phyloP scores from a whole-genome alignment of 1,140 invertebrate genomes.

The Drosophila gunungcola region DNA sequence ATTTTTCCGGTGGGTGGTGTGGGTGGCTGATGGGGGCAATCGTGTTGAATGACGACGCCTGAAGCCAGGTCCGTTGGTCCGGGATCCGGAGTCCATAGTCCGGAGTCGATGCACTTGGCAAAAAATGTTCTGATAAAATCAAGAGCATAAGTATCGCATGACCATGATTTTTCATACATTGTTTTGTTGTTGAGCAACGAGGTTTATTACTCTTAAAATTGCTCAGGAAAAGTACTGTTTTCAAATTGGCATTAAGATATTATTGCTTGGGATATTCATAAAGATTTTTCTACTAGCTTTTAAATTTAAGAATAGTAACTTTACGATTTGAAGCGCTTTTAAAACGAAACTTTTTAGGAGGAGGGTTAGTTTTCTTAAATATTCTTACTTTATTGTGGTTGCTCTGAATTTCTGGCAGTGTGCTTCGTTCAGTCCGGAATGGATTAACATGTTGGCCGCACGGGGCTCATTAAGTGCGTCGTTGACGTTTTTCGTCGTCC shows the following conservation, averaged over 20 bases:
- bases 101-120: neutral
- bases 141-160: neutral
- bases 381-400: too few relatives aligned
- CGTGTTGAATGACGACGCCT: slow-evolving; percentile 48
- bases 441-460: slow-evolving; percentile 78
- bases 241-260: too few relatives aligned
- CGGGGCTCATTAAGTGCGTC: slow-evolving; percentile 77
- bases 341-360: too few relatives aligned
- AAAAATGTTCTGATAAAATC: neutral
- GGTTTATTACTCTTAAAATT: too few relatives aligned
- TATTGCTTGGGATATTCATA: too few relatives aligned
- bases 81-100: slow-evolving; percentile 10
- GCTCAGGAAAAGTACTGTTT: too few relatives aligned
- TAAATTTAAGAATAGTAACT: too few relatives aligned
- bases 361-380: too few relatives aligned
- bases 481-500: slow-evolving; percentile 53
- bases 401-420: slow-evolving; percentile 10
- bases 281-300: too few relatives aligned
- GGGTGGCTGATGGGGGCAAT: slow-evolving; percentile 7
- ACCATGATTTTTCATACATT: too few relatives aligned
- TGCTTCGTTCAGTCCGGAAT: slow-evolving; percentile 37
- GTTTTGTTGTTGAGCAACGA: too few relatives aligned
- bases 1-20: slow-evolving; percentile 3
- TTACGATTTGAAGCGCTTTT: too few relatives aligned
- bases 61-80: slow-evolving; percentile 17